Conservation (phyloP, 2,113 vertebrate genomes). For the Pseudopodoces humilis region DNA sequence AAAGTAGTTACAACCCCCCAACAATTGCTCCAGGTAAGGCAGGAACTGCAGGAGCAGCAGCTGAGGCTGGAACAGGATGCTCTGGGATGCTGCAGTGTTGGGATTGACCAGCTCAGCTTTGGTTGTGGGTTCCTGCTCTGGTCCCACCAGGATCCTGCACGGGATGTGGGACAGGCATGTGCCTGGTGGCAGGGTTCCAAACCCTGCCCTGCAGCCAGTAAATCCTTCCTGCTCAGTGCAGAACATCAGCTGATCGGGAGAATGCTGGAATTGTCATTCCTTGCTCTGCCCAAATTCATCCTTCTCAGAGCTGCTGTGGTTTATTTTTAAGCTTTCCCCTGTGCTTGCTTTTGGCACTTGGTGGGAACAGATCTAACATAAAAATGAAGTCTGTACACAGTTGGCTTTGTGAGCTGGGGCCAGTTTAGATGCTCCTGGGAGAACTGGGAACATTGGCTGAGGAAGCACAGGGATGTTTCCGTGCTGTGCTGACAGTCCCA, state of each 20-base stretch:
- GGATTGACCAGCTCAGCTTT: not conserved
- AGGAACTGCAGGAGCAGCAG: not conserved
- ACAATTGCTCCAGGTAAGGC: not conserved
- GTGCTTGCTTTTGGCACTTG: not conserved
- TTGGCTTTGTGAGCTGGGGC: not conserved
- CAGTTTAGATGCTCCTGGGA: not conserved
- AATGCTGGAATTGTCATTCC: not conserved
- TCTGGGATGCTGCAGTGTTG: not conserved
- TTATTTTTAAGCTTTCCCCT: not conserved
- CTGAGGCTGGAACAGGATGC: not conserved
- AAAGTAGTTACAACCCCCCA: not conserved
- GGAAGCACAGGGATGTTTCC: not conserved
- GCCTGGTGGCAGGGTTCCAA: not conserved
- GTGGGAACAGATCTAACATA: not conserved
- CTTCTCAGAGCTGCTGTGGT: not conserved
- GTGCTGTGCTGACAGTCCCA: not conserved
- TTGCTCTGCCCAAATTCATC: not conserved
- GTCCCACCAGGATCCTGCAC: rapidly evolving
- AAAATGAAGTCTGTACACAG: not conserved
- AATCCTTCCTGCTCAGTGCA: not conserved
- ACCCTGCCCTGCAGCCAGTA: not conserved
- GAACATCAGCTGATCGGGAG: not conserved
- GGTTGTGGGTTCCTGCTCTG: not conserved
- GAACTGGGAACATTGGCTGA: not conserved
- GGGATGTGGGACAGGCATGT: not conserved